A percentile compares a stretch with the other conserved stretches of the same genome.
These are phyloP conservation scores for Salvelinus namaycush DNA, from an alignment of 2,113 vertebrate genomes.

Conservation along the genomic window DNA sequence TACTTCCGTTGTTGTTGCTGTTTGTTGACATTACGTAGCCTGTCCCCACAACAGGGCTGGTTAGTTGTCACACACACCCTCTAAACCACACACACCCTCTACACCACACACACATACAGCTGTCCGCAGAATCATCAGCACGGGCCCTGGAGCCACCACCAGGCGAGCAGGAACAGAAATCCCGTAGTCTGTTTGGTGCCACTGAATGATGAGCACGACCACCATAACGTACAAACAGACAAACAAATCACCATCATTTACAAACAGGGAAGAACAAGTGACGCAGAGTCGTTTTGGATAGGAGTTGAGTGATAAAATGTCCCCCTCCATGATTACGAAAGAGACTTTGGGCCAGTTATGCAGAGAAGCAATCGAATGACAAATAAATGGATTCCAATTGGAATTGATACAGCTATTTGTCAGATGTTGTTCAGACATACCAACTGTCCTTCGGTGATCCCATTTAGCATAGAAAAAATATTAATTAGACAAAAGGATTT, in stretches of 20 bases:
- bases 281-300: neutral
- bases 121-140: constrained; percentile 30
- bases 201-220: constrained; percentile 56
- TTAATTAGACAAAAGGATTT: neutral
- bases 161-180: constrained; percentile 52
- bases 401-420: neutral
- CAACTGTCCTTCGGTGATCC: neutral
- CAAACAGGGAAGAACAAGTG: neutral
- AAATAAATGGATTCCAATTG: neutral
- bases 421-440: neutral
- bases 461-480: neutral
- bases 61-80: constrained; percentile 41
- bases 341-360: neutral
- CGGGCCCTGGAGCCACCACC: constrained; percentile 50
- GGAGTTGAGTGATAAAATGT: neutral
- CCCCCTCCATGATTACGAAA: neutral
- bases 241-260: neutral
- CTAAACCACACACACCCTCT: constrained; percentile 43
- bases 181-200: constrained; percentile 52
- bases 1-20: constrained; percentile 52
- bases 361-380: no score
- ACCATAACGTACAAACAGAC: constrained; percentile 54
- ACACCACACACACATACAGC: constrained; percentile 36
- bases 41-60: constrained; percentile 51
- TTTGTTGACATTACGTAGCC: constrained; percentile 64